Conservation (phyloP, 1,140 invertebrate genomes). For the Drosophila sechellia region DNA sequence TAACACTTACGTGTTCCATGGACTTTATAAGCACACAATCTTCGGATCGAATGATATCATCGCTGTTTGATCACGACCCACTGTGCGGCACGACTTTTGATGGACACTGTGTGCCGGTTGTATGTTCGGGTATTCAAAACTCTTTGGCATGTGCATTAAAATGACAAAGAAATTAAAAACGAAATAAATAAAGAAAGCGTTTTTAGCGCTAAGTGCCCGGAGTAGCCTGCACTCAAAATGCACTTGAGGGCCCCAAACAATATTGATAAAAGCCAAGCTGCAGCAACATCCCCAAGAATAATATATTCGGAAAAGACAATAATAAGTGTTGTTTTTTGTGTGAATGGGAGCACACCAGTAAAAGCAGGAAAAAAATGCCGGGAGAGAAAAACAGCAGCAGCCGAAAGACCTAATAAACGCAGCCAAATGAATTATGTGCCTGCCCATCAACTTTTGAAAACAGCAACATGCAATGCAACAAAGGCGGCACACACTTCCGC, state of each 20-base stretch:
- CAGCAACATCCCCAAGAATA: constrained; percentile 5
- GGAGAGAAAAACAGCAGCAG: constrained; percentile 1
- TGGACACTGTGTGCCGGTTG: background rate
- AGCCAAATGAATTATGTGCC: constrained; percentile 35
- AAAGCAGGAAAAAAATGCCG: constrained; percentile 4
- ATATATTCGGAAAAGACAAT: constrained; percentile 8
- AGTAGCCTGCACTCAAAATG: constrained; percentile 39
- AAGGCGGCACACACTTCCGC: constrained; percentile 5
- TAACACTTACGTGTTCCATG: constrained; percentile 20
- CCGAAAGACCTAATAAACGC: constrained; percentile 33
- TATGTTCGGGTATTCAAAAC: constrained; percentile 18
- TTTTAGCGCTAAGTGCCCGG: constrained; percentile 27
- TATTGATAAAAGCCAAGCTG: constrained; percentile 51
- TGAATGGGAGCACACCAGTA: constrained; percentile 21
- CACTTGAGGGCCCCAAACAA: constrained; percentile 30
- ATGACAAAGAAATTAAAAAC: constrained; percentile 31
- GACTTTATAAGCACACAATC: constrained; percentile 4
- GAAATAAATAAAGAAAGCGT: constrained; percentile 12
- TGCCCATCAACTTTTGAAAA: constrained; percentile 13
- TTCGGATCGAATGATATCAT: constrained; percentile 14
- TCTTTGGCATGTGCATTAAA: constrained; percentile 41
- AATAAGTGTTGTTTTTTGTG: constrained; percentile 31
- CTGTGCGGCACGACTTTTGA: constrained; percentile 31
- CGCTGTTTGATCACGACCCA: constrained; percentile 15
- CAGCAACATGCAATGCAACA: constrained; percentile 19